Evolutionary conservation across 92 coral and sea anemone genomes (phyloP).

Genomic region (Metridium senile): DNA sequence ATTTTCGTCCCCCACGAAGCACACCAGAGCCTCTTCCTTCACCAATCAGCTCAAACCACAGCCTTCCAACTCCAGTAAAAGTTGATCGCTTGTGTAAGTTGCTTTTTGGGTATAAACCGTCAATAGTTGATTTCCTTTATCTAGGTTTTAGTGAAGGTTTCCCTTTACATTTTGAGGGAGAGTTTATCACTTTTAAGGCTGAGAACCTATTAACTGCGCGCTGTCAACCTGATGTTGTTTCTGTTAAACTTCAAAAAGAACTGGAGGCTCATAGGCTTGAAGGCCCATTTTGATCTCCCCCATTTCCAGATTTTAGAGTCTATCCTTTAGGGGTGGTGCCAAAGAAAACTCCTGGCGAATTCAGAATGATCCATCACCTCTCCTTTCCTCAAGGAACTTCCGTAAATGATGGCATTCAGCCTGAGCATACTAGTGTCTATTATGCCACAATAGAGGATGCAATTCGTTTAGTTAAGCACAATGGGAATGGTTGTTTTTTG

Average conservation of each 20-base stretch:
- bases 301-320: conserved; percentile 37
- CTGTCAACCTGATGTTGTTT: conserved; percentile 30
- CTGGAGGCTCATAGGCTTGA: conserved; percentile 37
- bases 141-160: conserved; percentile 54
- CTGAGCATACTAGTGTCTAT: conserved; percentile 37
- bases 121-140: conserved; percentile 22
- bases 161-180: conserved; percentile 50
- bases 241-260: conserved; percentile 26
- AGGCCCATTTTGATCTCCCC: conserved; percentile 40
- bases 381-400: conserved; percentile 48
- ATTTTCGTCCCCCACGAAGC: conserved; percentile 38
- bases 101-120: conserved; percentile 28
- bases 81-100: conserved; percentile 1
- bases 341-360: conserved; percentile 41
- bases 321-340: conserved; percentile 47
- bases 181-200: conserved; percentile 2
- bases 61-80: conserved; percentile 47
- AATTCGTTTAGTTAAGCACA: conserved; percentile 30
- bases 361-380: conserved; percentile 25
- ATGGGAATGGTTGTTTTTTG: conserved; percentile 45
- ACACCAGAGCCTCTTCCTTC: neutral
- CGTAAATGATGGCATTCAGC: conserved; percentile 50
- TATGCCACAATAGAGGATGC: conserved; percentile 55
- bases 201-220: conserved; percentile 29
- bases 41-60: conserved; percentile 5